Evolutionary conservation across 2,888 invertebrate species (phyloP), one percentile per base, ranked within the genome.

Genomic region (Limnephilus marmoratus): DNA sequence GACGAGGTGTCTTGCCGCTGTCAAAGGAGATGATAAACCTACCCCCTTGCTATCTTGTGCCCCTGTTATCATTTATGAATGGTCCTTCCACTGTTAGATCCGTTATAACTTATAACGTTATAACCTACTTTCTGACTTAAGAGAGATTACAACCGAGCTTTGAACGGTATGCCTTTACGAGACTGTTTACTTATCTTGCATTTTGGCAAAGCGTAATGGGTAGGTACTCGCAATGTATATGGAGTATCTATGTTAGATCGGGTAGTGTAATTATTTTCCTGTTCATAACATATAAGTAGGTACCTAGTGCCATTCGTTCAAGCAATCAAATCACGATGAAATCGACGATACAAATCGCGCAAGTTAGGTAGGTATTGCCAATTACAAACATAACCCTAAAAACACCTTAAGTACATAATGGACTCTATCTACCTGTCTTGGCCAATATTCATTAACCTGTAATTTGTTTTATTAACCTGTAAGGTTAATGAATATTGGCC

Each of bases 1-100:
- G 97, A 97, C 94, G 95, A 96, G 90, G 95, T 95, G 81, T 95
- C 95, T 93, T 97, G 97, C 95, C 95, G 95, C 95, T 97, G 96
- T 95, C 95, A 95, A 93, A 93, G 94, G 91, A 91, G 45, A 86
- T 91, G 31, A 87, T 53, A 37, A 9, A 4, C 37, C 7, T 31
- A 82, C 3, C 37, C 31, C 34, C 7, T 34, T 34, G 37, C 83
- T 68, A 24, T 24, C 24, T 68, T 24, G n/a, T 68, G 7, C 24
- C 68, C 68, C 68, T 68, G 24, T 68, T 24, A 68, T 68, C 68
- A 4, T 68, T 5, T 24, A 68, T 68, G 45, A 45, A 45, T 45
- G 24, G n/a, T 24, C 24, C n/a, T 68, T 2, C 68, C 24, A 24
- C 68, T 24, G 68, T 24, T n/a, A 24, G 7, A 68, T 68, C 68